phyloP scores from a whole-genome alignment of 92 coral and sea anemone species.

The Palythoa heliodiscus region DNA sequence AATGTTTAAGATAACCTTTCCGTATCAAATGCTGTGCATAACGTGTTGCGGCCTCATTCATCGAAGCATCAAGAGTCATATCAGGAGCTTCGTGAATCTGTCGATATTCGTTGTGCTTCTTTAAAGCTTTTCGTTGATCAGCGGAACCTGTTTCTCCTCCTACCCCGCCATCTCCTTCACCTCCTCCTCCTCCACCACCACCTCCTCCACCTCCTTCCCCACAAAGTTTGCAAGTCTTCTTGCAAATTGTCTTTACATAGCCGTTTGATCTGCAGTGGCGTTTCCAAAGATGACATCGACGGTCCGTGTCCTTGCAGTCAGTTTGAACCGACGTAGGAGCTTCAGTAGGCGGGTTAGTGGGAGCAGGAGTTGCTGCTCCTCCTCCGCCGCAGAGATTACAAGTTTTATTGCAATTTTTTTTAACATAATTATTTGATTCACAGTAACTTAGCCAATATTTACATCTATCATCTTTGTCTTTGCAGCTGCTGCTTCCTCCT shows the following conservation, averaged over 20 bases:
- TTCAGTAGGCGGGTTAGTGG: constrained; percentile 6
- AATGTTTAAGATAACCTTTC: constrained; percentile 11
- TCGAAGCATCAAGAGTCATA: constrained; percentile 21
- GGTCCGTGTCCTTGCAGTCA: constrained; percentile 22
- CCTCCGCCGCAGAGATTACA: constrained; percentile 51
- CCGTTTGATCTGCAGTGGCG: constrained; percentile 11
- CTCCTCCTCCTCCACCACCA: neutral
- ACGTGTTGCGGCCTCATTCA: constrained; percentile 24
- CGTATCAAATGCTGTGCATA: constrained; percentile 7
- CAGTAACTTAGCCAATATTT: constrained; percentile 48
- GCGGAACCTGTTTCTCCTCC: neutral
- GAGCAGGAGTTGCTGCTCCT: neutral
- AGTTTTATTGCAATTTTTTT: constrained; percentile 59
- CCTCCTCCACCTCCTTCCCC: constrained; percentile 5
- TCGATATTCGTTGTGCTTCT: constrained; percentile 38
- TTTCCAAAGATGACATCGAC: constrained; percentile 15
- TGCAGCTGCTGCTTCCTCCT: constrained; percentile 29
- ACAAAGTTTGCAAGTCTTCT: constrained; percentile 32
- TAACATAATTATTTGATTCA: constrained; percentile 37
- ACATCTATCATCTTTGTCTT: constrained; percentile 55
- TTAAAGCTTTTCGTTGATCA: neutral
- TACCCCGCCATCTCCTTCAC: neutral
- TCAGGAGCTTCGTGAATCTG: constrained; percentile 21
- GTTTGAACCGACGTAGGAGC: constrained; percentile 20
- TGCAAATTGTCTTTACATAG: constrained; percentile 27